Base-by-base conservation (phyloP, 1,140 invertebrate species). In the Pseudomyrmex cubaensis region DNA sequence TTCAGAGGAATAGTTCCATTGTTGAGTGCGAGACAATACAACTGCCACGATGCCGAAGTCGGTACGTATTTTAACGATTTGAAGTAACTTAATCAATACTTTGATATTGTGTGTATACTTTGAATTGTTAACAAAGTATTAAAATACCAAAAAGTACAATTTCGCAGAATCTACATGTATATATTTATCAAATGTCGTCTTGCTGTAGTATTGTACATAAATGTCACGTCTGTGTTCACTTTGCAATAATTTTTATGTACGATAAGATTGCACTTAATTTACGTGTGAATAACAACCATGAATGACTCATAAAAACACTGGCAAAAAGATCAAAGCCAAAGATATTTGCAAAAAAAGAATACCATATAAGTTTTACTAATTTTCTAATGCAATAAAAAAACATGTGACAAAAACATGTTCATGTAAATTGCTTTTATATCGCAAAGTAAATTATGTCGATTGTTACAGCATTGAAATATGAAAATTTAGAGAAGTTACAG, bases 11-110 rank as follows among this genome's bases (percentile, higher is more conserved):
- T 85, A 87, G 46, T 76, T 89, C 57, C 17, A 25, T 13, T 61
- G 59, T 63, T 80, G 62, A 70, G 69, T 22, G 59, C 44, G 48
- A 20, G 75, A 88, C 89, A 84, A 89, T 84, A 72, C 85, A 90
- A 67, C 87, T 82, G 86, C 69, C 92, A 94, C 90, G 83, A 94
- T 94, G 93, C 92, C 92, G 87, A 94, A 93, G 75, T 90, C 91
- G 90, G 93, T 94, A 88, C 85, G 92, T 88, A 77, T 50, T 48
- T 17, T 22, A 84, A 73, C 54, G 12, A 56, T 25, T 13, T 4
- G 46, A 20, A 20, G 7, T 20, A 50, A 4, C 15, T 52, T 69
- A 20, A 20, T 22, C 57, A 9, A 20, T 61, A 22, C 8, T 20
- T 35, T 25, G 50, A 70, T 46, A 12, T 35, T 2, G 8, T 35